phyloP scores from a whole-genome alignment of 2,113 vertebrate species.

The Petrocephalus microphthalmus region DNA sequence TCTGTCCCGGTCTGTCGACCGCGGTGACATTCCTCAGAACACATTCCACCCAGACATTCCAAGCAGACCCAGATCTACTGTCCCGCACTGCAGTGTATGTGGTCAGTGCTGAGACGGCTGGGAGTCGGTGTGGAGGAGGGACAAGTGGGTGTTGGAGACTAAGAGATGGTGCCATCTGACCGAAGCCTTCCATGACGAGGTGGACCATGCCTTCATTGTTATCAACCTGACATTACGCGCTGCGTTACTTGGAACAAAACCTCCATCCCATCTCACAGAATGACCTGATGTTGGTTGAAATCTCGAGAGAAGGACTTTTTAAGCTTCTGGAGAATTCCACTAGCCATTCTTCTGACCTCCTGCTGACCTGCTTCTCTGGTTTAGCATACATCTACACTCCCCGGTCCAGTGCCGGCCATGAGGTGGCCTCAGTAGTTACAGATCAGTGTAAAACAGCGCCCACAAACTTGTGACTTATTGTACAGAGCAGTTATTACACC shows the following conservation, averaged over 20 bases:
- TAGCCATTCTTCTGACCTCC: conserved; percentile 46
- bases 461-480: neutral
- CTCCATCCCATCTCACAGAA: conserved; percentile 18
- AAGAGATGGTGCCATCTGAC: conserved; percentile 39
- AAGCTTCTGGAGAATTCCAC: conserved; percentile 39
- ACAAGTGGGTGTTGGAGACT: conserved; percentile 52
- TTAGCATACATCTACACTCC: conserved; percentile 28
- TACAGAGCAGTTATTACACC: neutral
- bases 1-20: neutral
- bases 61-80: neutral
- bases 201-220: conserved; percentile 48
- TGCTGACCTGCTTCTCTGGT: conserved; percentile 42
- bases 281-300: conserved; percentile 20
- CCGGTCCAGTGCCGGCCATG: conserved; percentile 28
- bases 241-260: neutral
- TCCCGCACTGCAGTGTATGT: neutral
- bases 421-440: conserved; percentile 39
- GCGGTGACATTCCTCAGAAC: conserved; percentile 3
- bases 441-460: neutral
- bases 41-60: neutral
- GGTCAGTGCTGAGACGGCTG: neutral
- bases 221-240: conserved; percentile 31
- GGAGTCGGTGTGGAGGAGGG: neutral
- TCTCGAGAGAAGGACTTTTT: conserved; percentile 34
- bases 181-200: conserved; percentile 51